Evolutionary conservation across 2,797 vertebrate species (phyloP).

Genomic region (Thamnophis elegans): DNA sequence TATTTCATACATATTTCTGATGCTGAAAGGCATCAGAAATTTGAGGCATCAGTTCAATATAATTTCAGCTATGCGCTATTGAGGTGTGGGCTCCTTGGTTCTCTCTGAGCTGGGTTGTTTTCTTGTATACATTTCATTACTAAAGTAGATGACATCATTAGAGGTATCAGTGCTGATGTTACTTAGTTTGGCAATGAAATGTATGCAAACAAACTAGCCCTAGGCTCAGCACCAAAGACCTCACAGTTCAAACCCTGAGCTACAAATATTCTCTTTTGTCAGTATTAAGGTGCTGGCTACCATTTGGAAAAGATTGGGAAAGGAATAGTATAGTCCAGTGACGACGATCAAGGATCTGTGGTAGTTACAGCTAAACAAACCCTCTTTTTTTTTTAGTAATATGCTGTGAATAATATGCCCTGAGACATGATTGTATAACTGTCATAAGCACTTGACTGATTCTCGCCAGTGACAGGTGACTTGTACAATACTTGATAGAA

Average conservation of each 20-base stretch:
- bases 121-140: neutral
- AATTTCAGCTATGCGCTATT: neutral
- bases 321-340: neutral
- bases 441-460: neutral
- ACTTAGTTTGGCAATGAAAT: too few species aligned
- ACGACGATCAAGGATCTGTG: neutral
- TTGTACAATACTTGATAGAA: neutral
- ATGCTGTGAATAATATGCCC: neutral
- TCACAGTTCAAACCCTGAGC: too few species aligned
- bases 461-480: neutral
- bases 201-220: too few species aligned
- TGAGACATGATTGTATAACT: neutral
- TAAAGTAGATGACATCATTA: neutral
- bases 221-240: too few species aligned
- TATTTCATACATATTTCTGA: neutral
- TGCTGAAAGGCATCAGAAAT: neutral
- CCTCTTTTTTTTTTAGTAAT: neutral
- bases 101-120: neutral
- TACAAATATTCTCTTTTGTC: too few species aligned
- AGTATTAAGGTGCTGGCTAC: neutral
- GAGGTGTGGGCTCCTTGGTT: neutral
- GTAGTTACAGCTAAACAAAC: neutral
- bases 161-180: neutral
- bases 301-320: neutral
- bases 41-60: neutral